Evolutionary conservation across 2,113 vertebrate genomes (phyloP), one percentile per base, ranked within the genome.

Genomic region (Oplegnathus fasciatus): DNA sequence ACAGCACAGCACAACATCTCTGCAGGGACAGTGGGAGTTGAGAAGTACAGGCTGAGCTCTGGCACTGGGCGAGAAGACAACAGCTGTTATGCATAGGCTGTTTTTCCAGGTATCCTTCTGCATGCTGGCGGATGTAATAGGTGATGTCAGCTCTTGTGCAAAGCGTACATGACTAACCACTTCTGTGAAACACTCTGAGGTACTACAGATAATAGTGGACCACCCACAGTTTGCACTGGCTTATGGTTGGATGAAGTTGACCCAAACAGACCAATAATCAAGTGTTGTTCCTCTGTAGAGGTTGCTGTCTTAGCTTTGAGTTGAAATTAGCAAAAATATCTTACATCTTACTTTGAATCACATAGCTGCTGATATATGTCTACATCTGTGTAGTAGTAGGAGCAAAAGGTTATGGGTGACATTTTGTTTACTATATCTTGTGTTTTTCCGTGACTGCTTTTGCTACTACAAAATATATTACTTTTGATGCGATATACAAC

Each of bases 111-210:
- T 75, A 70, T 57, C 61, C 75, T 50, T 82, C 44, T 34, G 40
- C 42, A 9, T 11, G 69, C 75, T 78, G 54, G 62, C 67, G 8
- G 67, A 86, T 75, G 77, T 84, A 70, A 78, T 34, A 13, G 72
- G 52, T 94, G 91, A 92, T 60, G 86, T 93, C 81, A 86, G 72
- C 85, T 66, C 84, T 81, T 78, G 78, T 80, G 26, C 71, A 82
- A 90, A 89, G 79, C 76, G 75, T 67, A 83, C 83, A 81, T 87
- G 88, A 89, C 90, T 87, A 89, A 92, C 75, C 87, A 85, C 91
- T 89, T 86, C 28, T 66, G 80, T 62, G 58, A 54, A 87, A 78
- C 74, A 34, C 82, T 90, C 80, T 8, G 71, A 84, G 83, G 80
- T 26, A 32, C 86, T 90, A 68, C 76, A 88, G 65, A 91, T 84